These are phyloP conservation scores for Xestia xanthographa DNA, from an alignment of 2,888 invertebrate genomes.

Conservation along the genomic window DNA sequence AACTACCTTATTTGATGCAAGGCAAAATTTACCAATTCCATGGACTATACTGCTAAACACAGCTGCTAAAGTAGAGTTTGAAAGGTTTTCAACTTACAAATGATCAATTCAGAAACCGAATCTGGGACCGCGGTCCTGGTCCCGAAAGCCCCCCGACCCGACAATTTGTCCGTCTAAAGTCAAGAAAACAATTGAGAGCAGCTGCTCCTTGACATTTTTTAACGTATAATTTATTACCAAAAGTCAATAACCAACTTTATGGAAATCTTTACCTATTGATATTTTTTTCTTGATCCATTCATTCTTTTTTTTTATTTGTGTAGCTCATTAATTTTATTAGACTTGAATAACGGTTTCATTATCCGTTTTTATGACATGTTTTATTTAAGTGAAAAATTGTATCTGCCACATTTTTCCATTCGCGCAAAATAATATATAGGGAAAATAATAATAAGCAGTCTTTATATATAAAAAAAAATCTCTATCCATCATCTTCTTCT, in stretches of 20 bases:
- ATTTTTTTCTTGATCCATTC: constrained; percentile 53
- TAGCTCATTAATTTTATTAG: constrained; percentile 61
- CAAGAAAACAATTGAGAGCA: constrained; percentile 6
- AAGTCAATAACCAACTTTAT: constrained; percentile 58
- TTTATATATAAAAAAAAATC: background rate
- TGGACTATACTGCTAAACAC: too few relatives aligned
- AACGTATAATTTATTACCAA: constrained; percentile 23
- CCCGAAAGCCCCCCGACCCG: too few relatives aligned
- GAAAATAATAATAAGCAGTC: background rate
- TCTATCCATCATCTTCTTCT: background rate
- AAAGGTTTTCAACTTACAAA: background rate
- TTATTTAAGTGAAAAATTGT: constrained; percentile 32
- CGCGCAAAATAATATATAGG: constrained; percentile 14
- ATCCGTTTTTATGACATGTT: constrained; percentile 36
- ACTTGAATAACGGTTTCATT: constrained; percentile 54
- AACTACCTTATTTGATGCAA: too few relatives aligned
- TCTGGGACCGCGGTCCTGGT: too few relatives aligned
- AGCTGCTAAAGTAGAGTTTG: background rate
- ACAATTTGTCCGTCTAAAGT: background rate
- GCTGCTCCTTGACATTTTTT: background rate
- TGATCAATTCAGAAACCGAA: background rate
- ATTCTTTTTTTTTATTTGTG: constrained; percentile 49
- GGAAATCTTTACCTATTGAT: constrained; percentile 42
- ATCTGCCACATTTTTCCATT: constrained; percentile 16
- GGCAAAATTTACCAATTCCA: too few relatives aligned